Base-by-base conservation (phyloP, 1,140 invertebrate genomes). In the Drosophila lacertosa region DNA sequence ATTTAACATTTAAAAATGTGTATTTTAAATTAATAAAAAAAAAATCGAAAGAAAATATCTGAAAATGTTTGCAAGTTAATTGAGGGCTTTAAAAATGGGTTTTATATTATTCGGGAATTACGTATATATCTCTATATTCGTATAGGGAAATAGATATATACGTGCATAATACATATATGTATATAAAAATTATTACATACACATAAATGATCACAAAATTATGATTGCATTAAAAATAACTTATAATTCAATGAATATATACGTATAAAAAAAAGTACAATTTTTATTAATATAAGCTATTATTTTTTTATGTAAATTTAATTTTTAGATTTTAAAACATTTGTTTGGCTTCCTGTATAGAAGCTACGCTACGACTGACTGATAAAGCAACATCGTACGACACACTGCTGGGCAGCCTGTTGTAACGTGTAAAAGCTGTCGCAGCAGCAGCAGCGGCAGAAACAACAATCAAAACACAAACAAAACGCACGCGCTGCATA, bases 21-120 rank as follows among this genome's bases (percentile, higher is more conserved):
- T 82, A 82, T 83, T 82, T 82, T 64, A 82, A 82, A 78, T 29
- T 47, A 60, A 68, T 62, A 74, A 62, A 63, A 64, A 35, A 35
- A 59, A 37, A 50, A 29, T 35, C 48, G 53, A 77, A 75, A 77
- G 59, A 77, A 77, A 77, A 55, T 39, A 78, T 24, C 39, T 72
- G 35, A 62, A 77, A 37, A 50, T 10, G 69, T 33, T 20, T 48
- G 35, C 2, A 1, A 13, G 10, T 32, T 35, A n/a, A n/a, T n/a
- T n/a, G n/a, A n/a, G n/a, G n/a, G n/a, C n/a, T 18, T 40, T 40
- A 40, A 40, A 6, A 39, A 6, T 4, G 37, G 37, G 20, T 2
- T 22, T 22, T 22, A n/a, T n/a, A n/a, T n/a, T n/a, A n/a, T n/a
- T n/a, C n/a, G n/a, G n/a, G n/a, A n/a, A n/a, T n/a, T n/a, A n/a